phyloP scores from a whole-genome alignment of 2,797 vertebrate species.

The Microctenopoma lineatum region DNA sequence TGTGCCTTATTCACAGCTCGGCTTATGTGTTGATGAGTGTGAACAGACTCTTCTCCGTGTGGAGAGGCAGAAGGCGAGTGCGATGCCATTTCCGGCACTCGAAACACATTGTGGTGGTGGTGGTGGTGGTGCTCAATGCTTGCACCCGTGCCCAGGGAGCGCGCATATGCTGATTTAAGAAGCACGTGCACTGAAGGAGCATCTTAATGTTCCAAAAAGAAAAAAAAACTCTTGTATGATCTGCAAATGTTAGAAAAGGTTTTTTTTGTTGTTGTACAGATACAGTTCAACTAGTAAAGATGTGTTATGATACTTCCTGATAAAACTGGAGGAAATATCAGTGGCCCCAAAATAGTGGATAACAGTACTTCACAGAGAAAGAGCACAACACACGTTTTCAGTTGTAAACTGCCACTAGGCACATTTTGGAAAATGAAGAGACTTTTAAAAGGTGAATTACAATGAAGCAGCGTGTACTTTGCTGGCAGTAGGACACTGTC shows the following conservation, averaged over 20 bases:
- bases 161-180: conserved; percentile 49
- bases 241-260: conserved; percentile 42
- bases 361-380: conserved; percentile 63
- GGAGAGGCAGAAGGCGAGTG: conserved; percentile 50
- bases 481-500: conserved; percentile 69
- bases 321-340: conserved; percentile 50
- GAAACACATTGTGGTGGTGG: conserved; percentile 40
- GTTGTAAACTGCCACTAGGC: conserved; percentile 64
- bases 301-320: conserved; percentile 28
- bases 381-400: conserved; percentile 37
- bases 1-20: conserved; percentile 57
- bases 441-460: conserved; percentile 18
- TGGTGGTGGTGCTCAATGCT: conserved; percentile 18
- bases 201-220: too few species aligned
- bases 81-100: conserved; percentile 29
- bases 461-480: conserved; percentile 37
- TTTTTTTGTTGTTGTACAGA: conserved; percentile 9
- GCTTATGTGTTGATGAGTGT: conserved; percentile 67
- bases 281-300: conserved; percentile 37
- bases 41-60: conserved; percentile 57
- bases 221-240: neutral
- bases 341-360: conserved; percentile 40
- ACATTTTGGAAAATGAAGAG: conserved; percentile 57
- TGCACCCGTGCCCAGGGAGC: conserved; percentile 10
- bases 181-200: conserved; percentile 4